A percentile compares a stretch with the other conserved stretches of the same genome.
Evolutionary conservation across 2,797 vertebrate species (phyloP).

Genomic region (Naso thynnoides): DNA sequence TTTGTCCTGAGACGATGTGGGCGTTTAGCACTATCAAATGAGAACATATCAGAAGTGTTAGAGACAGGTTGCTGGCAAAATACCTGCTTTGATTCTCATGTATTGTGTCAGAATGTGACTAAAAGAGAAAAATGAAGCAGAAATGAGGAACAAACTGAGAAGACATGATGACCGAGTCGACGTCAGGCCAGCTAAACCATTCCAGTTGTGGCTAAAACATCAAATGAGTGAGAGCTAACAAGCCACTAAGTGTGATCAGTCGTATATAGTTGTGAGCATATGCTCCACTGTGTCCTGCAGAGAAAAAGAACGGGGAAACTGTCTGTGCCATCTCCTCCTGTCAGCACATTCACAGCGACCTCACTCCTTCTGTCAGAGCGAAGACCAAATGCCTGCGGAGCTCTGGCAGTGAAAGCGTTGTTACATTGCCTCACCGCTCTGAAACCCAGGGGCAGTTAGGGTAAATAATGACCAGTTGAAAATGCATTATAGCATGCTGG

Average conservation of each 20-base stretch:
- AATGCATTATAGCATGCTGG: constrained; percentile 45
- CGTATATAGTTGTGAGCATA: not conserved
- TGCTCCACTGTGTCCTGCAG: constrained; percentile 47
- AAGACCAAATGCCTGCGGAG: constrained; percentile 45
- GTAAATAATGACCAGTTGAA: constrained; percentile 51
- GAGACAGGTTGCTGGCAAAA: constrained; percentile 9
- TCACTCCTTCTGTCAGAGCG: constrained; percentile 46
- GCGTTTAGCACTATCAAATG: constrained; percentile 24
- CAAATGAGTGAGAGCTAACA: constrained; percentile 47
- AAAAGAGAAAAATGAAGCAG: not conserved
- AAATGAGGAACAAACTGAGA: not conserved
- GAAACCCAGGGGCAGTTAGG: constrained; percentile 19
- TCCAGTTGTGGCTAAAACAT: constrained; percentile 42
- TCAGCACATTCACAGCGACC: constrained; percentile 31
- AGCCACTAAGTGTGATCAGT: constrained; percentile 39
- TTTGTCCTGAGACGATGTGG: constrained; percentile 9
- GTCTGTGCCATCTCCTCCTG: constrained; percentile 46
- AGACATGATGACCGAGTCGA: constrained; percentile 19
- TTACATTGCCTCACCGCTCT: constrained; percentile 25
- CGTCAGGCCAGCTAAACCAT: constrained; percentile 31
- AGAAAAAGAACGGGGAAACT: constrained; percentile 47
- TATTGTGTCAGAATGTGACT: constrained; percentile 8
- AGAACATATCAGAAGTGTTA: constrained; percentile 23
- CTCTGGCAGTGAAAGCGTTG: constrained; percentile 27
- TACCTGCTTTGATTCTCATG: constrained; percentile 4